Evolutionary conservation across 2,797 vertebrate species (phyloP).

Genomic region (Crenichthys baileyi): DNA sequence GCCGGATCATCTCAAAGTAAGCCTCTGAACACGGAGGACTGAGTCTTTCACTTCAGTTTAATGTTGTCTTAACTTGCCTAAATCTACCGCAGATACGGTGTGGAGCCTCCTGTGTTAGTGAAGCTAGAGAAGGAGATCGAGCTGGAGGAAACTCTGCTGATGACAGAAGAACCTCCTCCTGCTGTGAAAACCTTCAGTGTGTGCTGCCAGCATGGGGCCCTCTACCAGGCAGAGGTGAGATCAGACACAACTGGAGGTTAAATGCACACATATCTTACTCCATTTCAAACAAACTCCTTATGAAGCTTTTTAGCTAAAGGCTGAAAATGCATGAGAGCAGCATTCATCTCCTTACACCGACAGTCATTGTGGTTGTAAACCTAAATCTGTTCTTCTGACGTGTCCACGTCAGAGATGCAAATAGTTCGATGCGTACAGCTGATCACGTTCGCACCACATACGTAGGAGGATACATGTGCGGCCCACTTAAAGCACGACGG

Average conservation of each 20-base stretch:
- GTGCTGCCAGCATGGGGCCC: conserved; percentile 90
- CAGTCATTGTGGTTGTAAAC: no score
- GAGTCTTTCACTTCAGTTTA: background rate
- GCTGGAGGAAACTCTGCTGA: conserved; percentile 91
- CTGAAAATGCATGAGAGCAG: background rate
- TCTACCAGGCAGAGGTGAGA: conserved; percentile 89
- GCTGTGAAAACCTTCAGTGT: conserved; percentile 88
- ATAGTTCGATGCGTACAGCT: background rate
- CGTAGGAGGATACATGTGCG: conserved; percentile 40
- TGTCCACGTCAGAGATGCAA: no score
- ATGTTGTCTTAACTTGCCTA: no score
- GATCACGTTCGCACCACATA: conserved; percentile 9
- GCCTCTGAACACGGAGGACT: conserved; percentile 23
- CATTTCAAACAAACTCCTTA: background rate
- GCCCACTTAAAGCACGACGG: conserved; percentile 53
- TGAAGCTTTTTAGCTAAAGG: conserved; percentile 17
- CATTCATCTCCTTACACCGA: no score
- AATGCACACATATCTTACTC: no score
- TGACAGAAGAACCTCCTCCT: conserved; percentile 82
- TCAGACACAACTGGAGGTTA: no score
- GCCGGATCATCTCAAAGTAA: conserved; percentile 93
- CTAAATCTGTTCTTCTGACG: no score
- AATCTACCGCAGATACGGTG: conserved; percentile 84
- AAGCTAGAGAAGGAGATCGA: conserved; percentile 99
- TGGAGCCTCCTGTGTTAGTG: conserved; percentile 95